These are phyloP conservation scores for Anser brachyrhynchus DNA, from an alignment of 2,113 vertebrate genomes.

Conservation along the genomic window DNA sequence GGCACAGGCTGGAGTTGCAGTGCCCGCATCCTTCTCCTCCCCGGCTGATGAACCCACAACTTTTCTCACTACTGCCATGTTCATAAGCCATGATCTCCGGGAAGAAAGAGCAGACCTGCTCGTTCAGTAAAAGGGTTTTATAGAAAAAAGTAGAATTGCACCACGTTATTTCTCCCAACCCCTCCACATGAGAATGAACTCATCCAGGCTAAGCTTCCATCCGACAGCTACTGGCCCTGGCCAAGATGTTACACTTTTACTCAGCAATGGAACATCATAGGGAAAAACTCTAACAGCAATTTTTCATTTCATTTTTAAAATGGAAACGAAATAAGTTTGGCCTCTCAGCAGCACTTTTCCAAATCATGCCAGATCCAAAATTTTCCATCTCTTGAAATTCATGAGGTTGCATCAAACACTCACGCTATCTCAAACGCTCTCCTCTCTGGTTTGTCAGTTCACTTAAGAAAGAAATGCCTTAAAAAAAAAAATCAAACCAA, in stretches of 20 bases:
- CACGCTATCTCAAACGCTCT: conserved; percentile 6
- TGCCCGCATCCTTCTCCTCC: neutral
- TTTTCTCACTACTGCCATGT: neutral
- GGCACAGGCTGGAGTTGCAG: neutral
- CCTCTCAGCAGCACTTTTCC: neutral
- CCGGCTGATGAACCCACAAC: neutral
- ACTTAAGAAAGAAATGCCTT: conserved; percentile 34
- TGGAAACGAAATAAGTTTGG: conserved; percentile 5
- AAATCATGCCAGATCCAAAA: neutral
- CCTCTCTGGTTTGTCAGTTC: conserved; percentile 24
- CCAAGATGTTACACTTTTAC: neutral
- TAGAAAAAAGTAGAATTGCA: neutral
- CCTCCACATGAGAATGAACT: fast-evolving
- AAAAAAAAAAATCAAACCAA: neutral
- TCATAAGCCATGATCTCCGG: neutral
- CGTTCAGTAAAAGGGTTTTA: neutral
- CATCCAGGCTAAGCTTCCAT: neutral
- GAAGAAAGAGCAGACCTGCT: neutral
- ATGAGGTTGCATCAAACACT: neutral
- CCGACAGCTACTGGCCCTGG: neutral
- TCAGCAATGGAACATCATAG: neutral
- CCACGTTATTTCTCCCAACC: neutral
- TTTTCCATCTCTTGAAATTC: neutral
- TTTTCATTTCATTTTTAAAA: conserved; percentile 47
- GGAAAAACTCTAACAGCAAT: neutral